A percentile compares a stretch with the other conserved stretches of the same genome.
Evolutionary conservation across 2,113 vertebrate species (phyloP).

Genomic region (Percopsis transmontana): DNA sequence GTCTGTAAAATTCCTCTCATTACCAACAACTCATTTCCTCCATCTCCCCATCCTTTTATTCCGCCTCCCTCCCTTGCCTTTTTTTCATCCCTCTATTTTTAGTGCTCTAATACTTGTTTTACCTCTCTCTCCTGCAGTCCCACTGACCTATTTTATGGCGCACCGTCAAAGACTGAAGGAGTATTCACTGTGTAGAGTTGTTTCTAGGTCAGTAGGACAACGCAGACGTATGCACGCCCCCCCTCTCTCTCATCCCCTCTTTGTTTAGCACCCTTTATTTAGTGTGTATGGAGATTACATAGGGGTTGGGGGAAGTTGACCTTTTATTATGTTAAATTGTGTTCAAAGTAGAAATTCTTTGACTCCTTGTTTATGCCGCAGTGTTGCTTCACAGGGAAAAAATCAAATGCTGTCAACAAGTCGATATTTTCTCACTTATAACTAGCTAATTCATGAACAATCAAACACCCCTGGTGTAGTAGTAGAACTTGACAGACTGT

Average conservation of each 20-base stretch:
- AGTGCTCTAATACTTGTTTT: constrained; percentile 66
- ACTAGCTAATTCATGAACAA: no score
- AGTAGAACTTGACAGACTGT: no score
- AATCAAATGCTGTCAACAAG: no score
- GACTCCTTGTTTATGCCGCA: no score
- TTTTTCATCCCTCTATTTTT: constrained; percentile 72
- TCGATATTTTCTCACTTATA: no score
- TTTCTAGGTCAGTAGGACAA: constrained; percentile 80
- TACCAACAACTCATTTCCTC: constrained; percentile 51
- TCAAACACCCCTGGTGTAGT: no score
- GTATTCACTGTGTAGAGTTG: constrained; percentile 72
- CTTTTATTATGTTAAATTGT: background rate
- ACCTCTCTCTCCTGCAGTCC: constrained; percentile 67
- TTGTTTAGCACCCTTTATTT: constrained; percentile 32
- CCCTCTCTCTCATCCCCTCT: constrained; percentile 48
- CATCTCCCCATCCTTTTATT: constrained; percentile 25
- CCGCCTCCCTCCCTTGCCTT: constrained; percentile 47
- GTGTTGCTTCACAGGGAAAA: no score
- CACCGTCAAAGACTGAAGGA: constrained; percentile 69
- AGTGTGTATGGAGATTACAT: constrained; percentile 45
- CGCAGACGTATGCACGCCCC: constrained; percentile 48
- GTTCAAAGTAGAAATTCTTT: constrained; percentile 19
- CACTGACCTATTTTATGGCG: constrained; percentile 80
- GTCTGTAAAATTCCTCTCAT: constrained; percentile 62
- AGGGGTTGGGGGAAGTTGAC: constrained; percentile 17